A percentile compares a stretch with the other conserved stretches of the same genome.
phyloP scores from a whole-genome alignment of 2,888 invertebrate species.

The Halictus ligatus region DNA sequence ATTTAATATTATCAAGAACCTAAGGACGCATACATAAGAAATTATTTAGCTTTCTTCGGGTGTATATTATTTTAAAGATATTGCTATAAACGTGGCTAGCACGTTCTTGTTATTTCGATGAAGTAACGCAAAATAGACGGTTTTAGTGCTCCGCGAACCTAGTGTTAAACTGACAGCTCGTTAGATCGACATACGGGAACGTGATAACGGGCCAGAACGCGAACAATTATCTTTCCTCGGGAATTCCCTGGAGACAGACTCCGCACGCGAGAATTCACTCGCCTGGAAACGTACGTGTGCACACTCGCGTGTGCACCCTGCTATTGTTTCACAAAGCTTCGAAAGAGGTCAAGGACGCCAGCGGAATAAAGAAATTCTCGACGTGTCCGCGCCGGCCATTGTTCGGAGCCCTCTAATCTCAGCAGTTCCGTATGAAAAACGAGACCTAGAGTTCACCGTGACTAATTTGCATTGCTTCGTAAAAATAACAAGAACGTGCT shows the following conservation, averaged over 20 bases:
- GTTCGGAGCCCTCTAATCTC: not conserved
- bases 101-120: too few relatives aligned
- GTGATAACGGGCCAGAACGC: not conserved
- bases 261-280: conserved; percentile 11
- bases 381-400: not conserved
- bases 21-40: too few relatives aligned
- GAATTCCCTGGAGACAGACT: not conserved
- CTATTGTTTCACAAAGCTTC: not conserved
- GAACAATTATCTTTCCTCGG: not conserved
- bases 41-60: too few relatives aligned
- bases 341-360: conserved; percentile 40
- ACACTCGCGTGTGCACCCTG: not conserved
- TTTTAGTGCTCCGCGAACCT: too few relatives aligned
- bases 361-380: not conserved
- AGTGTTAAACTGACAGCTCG: not conserved
- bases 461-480: too few relatives aligned
- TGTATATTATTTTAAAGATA: too few relatives aligned
- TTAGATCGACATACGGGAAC: not conserved
- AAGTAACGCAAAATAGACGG: too few relatives aligned
- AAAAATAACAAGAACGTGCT: too few relatives aligned
- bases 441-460: not conserved
- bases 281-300: too few relatives aligned
- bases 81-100: too few relatives aligned
- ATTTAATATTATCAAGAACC: too few relatives aligned
- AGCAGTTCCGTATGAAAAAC: not conserved